Conservation (phyloP, 1,140 invertebrate species). For the Periplaneta americana region DNA sequence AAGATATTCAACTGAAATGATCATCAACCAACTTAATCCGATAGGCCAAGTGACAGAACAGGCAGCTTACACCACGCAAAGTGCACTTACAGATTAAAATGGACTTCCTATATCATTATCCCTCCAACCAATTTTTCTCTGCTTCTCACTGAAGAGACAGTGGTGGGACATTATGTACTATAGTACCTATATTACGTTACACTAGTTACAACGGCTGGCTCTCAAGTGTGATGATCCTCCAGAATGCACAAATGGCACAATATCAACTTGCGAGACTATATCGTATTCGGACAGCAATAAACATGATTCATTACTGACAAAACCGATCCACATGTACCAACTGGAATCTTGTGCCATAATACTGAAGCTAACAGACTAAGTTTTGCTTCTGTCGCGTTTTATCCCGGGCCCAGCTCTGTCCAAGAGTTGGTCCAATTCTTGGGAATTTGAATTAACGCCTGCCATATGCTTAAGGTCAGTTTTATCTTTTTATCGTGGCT, state of each 20-base stretch:
- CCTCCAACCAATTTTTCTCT: neutral
- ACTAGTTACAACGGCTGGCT: neutral
- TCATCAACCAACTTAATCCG: neutral
- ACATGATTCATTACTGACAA: neutral
- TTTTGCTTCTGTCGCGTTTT: neutral
- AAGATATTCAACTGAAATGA: neutral
- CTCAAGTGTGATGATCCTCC: neutral
- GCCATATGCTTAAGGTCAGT: neutral
- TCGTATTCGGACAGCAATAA: too few relatives aligned
- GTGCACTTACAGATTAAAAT: slow-evolving; percentile 9
- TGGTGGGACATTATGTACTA: neutral
- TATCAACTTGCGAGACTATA: neutral
- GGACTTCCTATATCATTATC: neutral
- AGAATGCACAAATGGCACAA: neutral
- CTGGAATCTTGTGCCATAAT: neutral
- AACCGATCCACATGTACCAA: neutral
- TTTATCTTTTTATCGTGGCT: slow-evolving; percentile 2
- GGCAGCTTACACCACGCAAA: slow-evolving; percentile 4
- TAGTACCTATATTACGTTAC: neutral
- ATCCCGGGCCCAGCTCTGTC: neutral
- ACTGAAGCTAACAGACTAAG: neutral
- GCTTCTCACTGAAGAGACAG: neutral
- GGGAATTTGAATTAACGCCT: neutral
- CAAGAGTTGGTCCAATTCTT: neutral
- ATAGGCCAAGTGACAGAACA: slow-evolving; percentile 4